A percentile compares a stretch with the other conserved stretches of the same genome.
Conservation (phyloP, 2,113 vertebrate genomes). For the Edolisoma coerulescens region DNA sequence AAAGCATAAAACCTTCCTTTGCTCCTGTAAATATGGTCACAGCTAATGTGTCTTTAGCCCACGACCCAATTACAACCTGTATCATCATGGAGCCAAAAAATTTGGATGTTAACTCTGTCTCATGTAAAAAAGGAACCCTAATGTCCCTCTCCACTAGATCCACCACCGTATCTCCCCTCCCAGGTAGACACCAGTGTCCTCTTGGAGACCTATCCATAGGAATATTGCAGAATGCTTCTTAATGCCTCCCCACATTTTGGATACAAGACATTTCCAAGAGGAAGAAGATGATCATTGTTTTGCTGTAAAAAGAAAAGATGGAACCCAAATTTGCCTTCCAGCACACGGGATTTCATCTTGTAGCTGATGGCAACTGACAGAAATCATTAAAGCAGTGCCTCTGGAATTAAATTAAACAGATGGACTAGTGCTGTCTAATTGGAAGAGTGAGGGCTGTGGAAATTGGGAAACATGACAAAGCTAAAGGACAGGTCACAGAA, state of each 20-base stretch:
- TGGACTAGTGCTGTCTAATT: neutral
- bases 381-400: neutral
- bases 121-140: accelerated
- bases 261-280: neutral
- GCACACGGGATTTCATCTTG: neutral
- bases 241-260: neutral
- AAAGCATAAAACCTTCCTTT: neutral
- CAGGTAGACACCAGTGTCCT: neutral
- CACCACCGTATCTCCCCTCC: neutral
- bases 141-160: neutral
- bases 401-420: neutral
- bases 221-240: neutral
- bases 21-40: neutral
- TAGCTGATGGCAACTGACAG: slow-evolving; percentile 3
- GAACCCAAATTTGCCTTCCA: neutral
- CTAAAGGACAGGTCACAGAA: neutral
- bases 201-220: neutral
- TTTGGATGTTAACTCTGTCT: neutral
- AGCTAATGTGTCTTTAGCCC: neutral
- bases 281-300: neutral
- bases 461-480: neutral
- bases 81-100: neutral
- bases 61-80: neutral
- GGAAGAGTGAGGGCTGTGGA: neutral
- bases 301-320: neutral